Base-by-base conservation (phyloP, 2,888 invertebrate species). In the Opisthograptis luteolata region DNA sequence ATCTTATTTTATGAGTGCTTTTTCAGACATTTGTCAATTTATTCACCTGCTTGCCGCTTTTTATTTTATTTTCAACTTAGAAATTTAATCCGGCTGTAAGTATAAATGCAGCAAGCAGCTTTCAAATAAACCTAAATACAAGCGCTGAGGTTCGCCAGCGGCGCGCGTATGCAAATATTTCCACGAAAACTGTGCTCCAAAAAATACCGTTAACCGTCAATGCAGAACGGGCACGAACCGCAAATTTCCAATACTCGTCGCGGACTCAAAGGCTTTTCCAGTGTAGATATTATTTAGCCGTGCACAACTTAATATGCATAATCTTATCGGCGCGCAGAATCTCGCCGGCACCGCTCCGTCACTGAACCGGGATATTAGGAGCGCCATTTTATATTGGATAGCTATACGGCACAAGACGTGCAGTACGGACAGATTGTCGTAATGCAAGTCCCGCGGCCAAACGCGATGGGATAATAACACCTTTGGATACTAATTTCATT, bases 371-470 rank as follows among this genome's bases (percentile, higher is more conserved):
- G 87, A 88, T 86, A 89, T 90, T 90, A 90, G 89, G 87, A 90
- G 89, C 85, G 89, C 89, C 88, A 87, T 89, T 90, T 90, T 89
- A 89, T 89, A 89, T 89, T 87, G 89, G 89, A 87, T 88, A 88
- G 88, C 87, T 89, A 87, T 88, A 88, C 84, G 78, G 87, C 87
- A 85, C 85, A 84, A 88, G 89, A 89, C 90, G 89, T 89, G 90
- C 89, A 84, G 87, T 90, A 90, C 89, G 88, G 89, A 89, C 89
- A 89, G 89, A 89, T 89, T 89, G 90, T 90, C 90, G 89, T 90
- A 89, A 90, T 90, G 89, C 84, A 89, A 87, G 89, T 81, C 90
- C 78, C 76, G 83, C 84, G 88, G 90, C 84, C 87, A 87, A 89
- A 89, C 84, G 87, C 90, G 89, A 90, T 89, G 90, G 89, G 89